Conservation (phyloP, 2,113 vertebrate genomes). For the Amblyopsis rosae region DNA sequence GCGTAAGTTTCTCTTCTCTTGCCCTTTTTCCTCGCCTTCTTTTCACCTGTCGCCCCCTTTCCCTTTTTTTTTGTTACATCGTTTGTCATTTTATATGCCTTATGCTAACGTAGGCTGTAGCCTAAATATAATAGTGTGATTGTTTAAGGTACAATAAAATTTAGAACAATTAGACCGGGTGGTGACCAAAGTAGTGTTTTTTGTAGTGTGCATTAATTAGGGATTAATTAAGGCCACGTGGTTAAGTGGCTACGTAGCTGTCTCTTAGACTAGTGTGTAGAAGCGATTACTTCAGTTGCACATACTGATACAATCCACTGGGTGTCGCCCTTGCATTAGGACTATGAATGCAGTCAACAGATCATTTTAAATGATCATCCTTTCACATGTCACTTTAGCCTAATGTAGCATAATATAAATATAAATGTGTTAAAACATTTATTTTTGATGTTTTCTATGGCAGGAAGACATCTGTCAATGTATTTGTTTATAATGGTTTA, state of each 20-base stretch:
- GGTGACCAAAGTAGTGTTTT: not conserved
- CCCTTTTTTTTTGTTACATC: slow-evolving; percentile 75
- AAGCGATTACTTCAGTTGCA: slow-evolving; percentile 6
- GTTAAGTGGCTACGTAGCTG: too few species aligned
- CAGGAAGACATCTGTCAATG: not conserved
- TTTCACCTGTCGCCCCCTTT: slow-evolving; percentile 61
- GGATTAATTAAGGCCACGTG: slow-evolving; percentile 49
- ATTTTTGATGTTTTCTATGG: too few species aligned
- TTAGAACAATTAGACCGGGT: not conserved
- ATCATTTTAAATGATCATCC: not conserved
- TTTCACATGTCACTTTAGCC: too few species aligned
- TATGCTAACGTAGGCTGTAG: not conserved
- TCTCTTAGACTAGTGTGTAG: not conserved
- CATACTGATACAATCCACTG: slow-evolving; percentile 17
- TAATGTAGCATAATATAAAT: not conserved
- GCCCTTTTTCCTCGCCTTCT: slow-evolving; percentile 64
- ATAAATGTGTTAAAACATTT: not conserved
- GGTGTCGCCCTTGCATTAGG: slow-evolving; percentile 45
- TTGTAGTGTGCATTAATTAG: slow-evolving; percentile 43
- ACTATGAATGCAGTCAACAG: not conserved
- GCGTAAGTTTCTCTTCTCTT: slow-evolving; percentile 78
- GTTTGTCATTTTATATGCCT: slow-evolving; percentile 58
- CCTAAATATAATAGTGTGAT: not conserved
- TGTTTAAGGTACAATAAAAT: not conserved
- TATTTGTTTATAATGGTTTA: not conserved